Evolutionary conservation across 2,113 vertebrate species (phyloP), one percentile per base, ranked within the genome.

Genomic region (Recurvirostra avosetta): DNA sequence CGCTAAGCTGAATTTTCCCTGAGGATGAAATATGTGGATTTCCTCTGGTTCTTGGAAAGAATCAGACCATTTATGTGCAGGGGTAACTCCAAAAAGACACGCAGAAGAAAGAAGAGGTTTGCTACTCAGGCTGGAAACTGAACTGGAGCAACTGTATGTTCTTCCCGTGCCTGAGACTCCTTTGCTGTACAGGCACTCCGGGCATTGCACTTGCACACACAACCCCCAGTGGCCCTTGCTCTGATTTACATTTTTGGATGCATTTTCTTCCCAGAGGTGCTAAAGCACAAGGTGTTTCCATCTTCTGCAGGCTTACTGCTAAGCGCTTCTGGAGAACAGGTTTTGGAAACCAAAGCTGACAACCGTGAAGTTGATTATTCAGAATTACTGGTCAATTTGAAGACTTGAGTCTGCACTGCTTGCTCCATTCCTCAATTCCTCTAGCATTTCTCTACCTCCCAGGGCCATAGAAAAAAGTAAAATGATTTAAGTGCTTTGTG

Each of bases 341-440:
- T 12, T 73, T 43, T 79, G 86, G 91, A 95, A 90, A 82, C 22
- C 5, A 25, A 70, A 92, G 73, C 80, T 72, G 63, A 79, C 86
- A 92, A 52, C 22, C 2, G 2, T 87, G 91, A 81, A 78, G 93
- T n/a, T 80, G 77, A 82, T 94, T 91, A 91, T 72, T 75, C 87
- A 66, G 81, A 94, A 95, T 58, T 75, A 76, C 77, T 34, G 80
- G 70, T 82, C 91, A 85, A 56, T 91, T 82, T 89, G 89, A 89
- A 91, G 91, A 47, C 73, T 43, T 2, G 2, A 58, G 78, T 9
- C 88, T 58, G 76, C 45, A 17, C 32, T 47, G 53, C 52, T 78
- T 12, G 7, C 49, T 80, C 55, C 26, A 6, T 68, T 58, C 68
- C 65, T 91, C 67, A 32, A 5, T 40, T 93, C 40, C 86, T 75